Conservation (phyloP, 1,140 invertebrate genomes). For the Steinernema feltiae region DNA sequence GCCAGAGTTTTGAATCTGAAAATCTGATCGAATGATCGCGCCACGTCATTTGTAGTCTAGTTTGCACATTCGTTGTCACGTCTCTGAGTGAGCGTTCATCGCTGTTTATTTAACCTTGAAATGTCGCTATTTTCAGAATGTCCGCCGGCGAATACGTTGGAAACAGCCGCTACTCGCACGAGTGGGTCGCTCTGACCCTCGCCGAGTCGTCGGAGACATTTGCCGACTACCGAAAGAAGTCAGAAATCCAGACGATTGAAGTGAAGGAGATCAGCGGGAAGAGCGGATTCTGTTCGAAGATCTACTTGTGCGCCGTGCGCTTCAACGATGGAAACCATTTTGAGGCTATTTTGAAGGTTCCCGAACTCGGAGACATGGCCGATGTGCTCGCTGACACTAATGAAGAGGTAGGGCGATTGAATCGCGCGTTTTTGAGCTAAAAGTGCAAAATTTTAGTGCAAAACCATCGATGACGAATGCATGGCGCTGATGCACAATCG, state of each 20-base stretch:
- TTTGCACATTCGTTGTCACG: no score
- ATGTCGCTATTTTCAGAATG: background rate
- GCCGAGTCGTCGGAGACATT: background rate
- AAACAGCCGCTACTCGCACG: background rate
- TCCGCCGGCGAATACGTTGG: background rate
- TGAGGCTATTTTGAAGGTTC: background rate
- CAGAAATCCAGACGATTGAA: background rate
- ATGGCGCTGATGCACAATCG: conserved; percentile 1
- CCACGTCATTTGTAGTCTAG: no score
- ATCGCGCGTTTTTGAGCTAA: background rate
- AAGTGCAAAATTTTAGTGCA: background rate
- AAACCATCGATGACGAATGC: background rate
- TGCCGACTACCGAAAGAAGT: background rate
- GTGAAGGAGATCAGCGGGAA: background rate
- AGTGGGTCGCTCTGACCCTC: background rate
- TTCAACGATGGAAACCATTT: background rate
- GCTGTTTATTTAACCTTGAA: no score
- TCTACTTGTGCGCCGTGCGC: background rate
- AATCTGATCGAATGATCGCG: no score
- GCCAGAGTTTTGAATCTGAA: no score
- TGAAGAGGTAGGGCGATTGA: background rate
- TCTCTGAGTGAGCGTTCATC: no score
- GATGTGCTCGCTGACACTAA: background rate
- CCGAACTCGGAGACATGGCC: background rate
- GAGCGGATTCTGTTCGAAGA: background rate